Percentiles rank a stretch among this genome's conserved stretches.
These are phyloP conservation scores for Ahaetulla prasina DNA, from an alignment of 2,113 vertebrate species.

Conservation along the genomic window DNA sequence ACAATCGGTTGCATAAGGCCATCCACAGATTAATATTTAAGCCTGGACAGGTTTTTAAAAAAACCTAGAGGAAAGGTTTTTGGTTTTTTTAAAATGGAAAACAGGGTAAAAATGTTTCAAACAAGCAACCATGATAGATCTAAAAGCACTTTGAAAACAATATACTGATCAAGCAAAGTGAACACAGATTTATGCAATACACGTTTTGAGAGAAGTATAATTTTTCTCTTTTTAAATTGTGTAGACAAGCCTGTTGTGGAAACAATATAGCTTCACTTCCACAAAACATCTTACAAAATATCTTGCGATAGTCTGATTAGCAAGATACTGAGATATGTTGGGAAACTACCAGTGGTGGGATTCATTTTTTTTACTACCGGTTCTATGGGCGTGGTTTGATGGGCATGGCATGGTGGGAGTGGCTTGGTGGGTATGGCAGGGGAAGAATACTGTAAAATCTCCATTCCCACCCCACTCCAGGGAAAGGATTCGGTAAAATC, in stretches of 20 bases:
- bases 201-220: neutral
- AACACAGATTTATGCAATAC: neutral
- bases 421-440: too few species aligned
- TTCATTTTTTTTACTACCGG: too few species aligned
- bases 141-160: neutral
- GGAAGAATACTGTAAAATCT: too few species aligned
- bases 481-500: too few species aligned
- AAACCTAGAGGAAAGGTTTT: neutral
- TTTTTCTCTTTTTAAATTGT: neutral
- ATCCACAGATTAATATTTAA: neutral
- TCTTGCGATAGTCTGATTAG: neutral
- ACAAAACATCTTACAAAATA: neutral
- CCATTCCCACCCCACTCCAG: too few species aligned
- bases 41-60: neutral
- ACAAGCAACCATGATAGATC: neutral
- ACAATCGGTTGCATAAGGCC: neutral
- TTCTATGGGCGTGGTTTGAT: too few species aligned
- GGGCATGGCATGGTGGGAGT: too few species aligned
- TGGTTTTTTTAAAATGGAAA: neutral
- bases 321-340: neutral
- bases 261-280: neutral
- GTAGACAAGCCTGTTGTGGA: neutral
- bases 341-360: too few species aligned
- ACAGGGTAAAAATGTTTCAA: neutral
- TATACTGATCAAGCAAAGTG: neutral